Evolutionary conservation across 2,888 invertebrate genomes (phyloP).

Genomic region (Fragum whitleyi): DNA sequence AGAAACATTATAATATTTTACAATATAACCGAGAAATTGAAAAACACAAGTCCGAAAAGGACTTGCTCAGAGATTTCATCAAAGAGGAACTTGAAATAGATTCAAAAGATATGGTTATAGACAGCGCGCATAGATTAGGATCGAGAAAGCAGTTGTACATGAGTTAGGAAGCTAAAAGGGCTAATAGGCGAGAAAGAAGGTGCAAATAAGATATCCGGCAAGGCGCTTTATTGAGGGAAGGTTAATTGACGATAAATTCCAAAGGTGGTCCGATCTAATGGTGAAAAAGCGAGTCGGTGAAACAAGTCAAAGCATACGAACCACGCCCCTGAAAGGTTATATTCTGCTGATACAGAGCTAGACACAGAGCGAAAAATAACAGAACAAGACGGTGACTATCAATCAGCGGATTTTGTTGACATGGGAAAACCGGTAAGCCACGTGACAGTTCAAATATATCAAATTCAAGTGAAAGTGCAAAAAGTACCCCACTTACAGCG

Average conservation of each 20-base stretch:
- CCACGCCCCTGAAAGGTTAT: not conserved
- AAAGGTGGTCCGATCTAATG: not conserved
- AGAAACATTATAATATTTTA: constrained; percentile 8
- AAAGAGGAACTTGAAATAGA: constrained; percentile 28
- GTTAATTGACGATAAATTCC: constrained; percentile 4
- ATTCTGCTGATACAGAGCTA: not conserved
- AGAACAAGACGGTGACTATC: not conserved
- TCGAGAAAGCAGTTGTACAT: constrained; percentile 6
- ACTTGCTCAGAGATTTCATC: constrained; percentile 18
- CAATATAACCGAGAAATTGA: not conserved
- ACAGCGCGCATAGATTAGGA: constrained; percentile 41
- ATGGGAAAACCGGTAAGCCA: not conserved
- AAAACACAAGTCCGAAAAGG: not conserved
- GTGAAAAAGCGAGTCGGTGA: not conserved
- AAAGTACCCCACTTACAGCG: not conserved
- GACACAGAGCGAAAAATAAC: not conserved
- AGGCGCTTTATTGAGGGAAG: constrained; percentile 5
- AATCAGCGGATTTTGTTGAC: not conserved
- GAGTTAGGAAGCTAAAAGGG: constrained; percentile 14
- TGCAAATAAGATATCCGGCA: constrained; percentile 19
- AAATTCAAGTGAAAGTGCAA: not conserved
- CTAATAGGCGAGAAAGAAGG: constrained; percentile 3
- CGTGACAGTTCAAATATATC: constrained; percentile 1
- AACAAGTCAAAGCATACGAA: not conserved
- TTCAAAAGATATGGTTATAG: constrained; percentile 20